phyloP scores from a whole-genome alignment of 2,797 vertebrate genomes.

The Tauraco hartlaubi region DNA sequence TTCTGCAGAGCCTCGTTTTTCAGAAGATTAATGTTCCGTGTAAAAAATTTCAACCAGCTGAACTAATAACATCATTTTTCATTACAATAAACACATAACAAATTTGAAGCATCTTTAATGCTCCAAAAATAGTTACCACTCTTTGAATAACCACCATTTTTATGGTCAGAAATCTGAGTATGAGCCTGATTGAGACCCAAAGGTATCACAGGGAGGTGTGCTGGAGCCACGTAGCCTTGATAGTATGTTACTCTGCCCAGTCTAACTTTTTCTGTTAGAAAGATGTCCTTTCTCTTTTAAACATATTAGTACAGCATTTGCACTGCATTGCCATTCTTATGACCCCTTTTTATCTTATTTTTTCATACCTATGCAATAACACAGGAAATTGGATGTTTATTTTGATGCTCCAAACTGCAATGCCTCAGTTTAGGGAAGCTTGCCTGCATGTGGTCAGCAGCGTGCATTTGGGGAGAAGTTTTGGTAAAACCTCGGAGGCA shows the following conservation, averaged over 20 bases:
- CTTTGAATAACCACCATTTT: neutral
- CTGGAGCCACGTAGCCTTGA: neutral
- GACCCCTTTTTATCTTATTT: neutral
- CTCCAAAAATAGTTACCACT: neutral
- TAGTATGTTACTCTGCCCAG: neutral
- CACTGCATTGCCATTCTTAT: neutral
- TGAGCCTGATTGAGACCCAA: neutral
- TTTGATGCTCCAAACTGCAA: neutral
- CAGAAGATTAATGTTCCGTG: neutral
- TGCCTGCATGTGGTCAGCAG: neutral
- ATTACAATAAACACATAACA: neutral
- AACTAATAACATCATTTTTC: slow-evolving; percentile 10
- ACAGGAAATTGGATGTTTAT: neutral
- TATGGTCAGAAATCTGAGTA: neutral
- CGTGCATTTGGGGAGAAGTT: neutral
- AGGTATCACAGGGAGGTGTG: neutral
- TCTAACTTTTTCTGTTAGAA: neutral
- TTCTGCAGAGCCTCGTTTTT: neutral
- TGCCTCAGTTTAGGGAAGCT: neutral
- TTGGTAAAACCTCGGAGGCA: neutral
- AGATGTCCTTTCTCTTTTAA: neutral
- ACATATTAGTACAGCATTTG: neutral
- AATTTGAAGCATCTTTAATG: neutral
- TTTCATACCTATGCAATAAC: neutral
- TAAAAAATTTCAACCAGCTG: neutral